These are phyloP conservation scores for Malurus elegans DNA, from an alignment of 2,113 vertebrate genomes.

Conservation along the genomic window DNA sequence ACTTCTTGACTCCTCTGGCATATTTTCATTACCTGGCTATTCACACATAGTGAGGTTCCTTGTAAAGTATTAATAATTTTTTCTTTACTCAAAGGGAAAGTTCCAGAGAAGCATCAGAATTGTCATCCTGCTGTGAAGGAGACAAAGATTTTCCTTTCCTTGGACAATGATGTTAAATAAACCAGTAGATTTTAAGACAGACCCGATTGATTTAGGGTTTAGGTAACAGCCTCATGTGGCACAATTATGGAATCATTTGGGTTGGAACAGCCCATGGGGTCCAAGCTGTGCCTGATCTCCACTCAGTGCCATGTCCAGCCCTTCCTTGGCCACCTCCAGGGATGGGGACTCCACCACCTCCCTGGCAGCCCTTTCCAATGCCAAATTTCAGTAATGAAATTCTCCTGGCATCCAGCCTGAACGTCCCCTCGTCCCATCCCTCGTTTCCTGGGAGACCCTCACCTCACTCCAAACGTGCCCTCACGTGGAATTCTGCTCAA, in stretches of 20 bases:
- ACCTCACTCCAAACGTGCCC: neutral
- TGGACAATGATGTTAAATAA: neutral
- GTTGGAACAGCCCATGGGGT: neutral
- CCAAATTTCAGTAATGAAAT: neutral
- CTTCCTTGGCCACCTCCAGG: neutral
- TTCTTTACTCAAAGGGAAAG: neutral
- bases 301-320: accelerated
- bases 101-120: neutral
- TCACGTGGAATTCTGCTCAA: neutral
- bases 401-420: neutral
- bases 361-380: neutral
- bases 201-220: neutral
- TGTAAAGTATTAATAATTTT: neutral
- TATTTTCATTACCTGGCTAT: neutral
- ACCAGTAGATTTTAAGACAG: neutral
- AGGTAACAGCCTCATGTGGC: neutral
- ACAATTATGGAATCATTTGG: neutral
- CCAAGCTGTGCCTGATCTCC: neutral
- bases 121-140: neutral
- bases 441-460: neutral
- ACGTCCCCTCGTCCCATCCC: neutral
- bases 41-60: neutral
- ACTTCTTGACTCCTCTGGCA: neutral
- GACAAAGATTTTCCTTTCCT: neutral
- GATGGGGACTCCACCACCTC: neutral